These are phyloP conservation scores for Crossaster papposus DNA, from an alignment of 53 echinoderm and acorn worm genomes.

Conservation along the genomic window DNA sequence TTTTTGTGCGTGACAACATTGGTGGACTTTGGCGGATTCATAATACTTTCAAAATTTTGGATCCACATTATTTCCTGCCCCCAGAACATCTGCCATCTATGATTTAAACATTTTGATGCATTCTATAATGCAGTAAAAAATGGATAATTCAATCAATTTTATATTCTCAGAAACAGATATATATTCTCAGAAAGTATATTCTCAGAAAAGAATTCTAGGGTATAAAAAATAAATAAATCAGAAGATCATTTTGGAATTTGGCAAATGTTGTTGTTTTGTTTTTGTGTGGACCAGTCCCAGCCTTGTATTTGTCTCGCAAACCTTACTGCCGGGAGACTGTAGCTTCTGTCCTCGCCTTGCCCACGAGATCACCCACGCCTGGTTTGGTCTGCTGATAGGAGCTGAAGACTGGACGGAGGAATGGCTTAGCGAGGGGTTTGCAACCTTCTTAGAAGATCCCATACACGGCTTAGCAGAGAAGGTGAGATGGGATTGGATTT, in stretches of 20 bases:
- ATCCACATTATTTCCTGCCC: too few relatives aligned
- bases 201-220: not conserved
- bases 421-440: slow-evolving; percentile 96
- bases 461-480: slow-evolving; percentile 81
- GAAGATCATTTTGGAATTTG: not conserved
- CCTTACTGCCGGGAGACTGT: slow-evolving; percentile 80
- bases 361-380: slow-evolving; percentile 93
- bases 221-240: not conserved
- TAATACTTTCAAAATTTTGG: too few relatives aligned
- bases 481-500: slow-evolving; percentile 42
- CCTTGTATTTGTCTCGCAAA: slow-evolving; percentile 82
- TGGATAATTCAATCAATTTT: too few relatives aligned
- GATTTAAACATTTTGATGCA: too few relatives aligned
- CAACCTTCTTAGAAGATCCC: slow-evolving; percentile 91
- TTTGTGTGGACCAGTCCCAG: slow-evolving; percentile 70
- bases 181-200: too few relatives aligned
- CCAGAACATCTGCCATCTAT: too few relatives aligned
- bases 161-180: too few relatives aligned
- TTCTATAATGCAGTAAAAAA: too few relatives aligned
- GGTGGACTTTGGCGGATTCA: too few relatives aligned
- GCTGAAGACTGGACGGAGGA: slow-evolving; percentile 96
- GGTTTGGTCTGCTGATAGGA: slow-evolving; percentile 93
- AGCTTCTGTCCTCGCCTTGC: slow-evolving; percentile 78
- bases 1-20: too few relatives aligned
- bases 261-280: not conserved